Evolutionary conservation across 2,888 invertebrate species (phyloP).

Genomic region (Oscheius sp.): DNA sequence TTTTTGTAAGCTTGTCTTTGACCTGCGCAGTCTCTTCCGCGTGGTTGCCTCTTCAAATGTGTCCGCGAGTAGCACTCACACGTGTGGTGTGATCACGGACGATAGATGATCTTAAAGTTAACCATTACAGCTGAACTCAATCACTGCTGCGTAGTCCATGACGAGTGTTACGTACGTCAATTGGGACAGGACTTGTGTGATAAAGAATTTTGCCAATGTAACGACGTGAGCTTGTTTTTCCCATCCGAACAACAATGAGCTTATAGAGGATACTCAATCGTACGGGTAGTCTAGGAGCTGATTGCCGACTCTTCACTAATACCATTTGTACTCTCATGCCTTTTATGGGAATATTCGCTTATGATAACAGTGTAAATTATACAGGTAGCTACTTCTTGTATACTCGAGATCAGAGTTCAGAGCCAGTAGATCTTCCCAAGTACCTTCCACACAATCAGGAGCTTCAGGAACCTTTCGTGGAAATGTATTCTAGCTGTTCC

Average conservation of each 20-base stretch:
- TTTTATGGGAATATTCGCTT: conserved; percentile 39
- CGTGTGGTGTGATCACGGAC: conserved; percentile 18
- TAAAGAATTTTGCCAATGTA: conserved; percentile 46
- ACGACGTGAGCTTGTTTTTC: conserved; percentile 31
- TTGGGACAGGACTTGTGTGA: conserved; percentile 46
- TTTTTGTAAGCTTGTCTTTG: too few relatives aligned
- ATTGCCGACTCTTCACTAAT: conserved; percentile 33
- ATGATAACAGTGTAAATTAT: conserved; percentile 38
- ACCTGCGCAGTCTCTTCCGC: conserved; percentile 10
- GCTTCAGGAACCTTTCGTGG: conserved; percentile 31
- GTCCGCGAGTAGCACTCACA: conserved; percentile 16
- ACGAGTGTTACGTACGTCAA: conserved; percentile 54
- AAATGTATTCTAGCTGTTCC: conserved; percentile 38
- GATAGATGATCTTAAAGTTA: background rate
- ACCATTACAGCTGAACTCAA: conserved; percentile 48
- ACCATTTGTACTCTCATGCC: conserved; percentile 29
- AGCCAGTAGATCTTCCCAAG: conserved; percentile 20
- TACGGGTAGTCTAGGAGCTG: background rate
- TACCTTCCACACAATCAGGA: background rate
- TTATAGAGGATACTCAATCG: conserved; percentile 29
- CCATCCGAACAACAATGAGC: background rate
- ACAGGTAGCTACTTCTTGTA: conserved; percentile 20
- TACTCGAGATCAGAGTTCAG: background rate
- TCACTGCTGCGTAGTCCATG: conserved; percentile 57
- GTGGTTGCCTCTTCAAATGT: conserved; percentile 14